Evolutionary conservation across 2,888 invertebrate species (phyloP), one percentile per base, ranked within the genome.

Genomic region (Nomada hirtipes): DNA sequence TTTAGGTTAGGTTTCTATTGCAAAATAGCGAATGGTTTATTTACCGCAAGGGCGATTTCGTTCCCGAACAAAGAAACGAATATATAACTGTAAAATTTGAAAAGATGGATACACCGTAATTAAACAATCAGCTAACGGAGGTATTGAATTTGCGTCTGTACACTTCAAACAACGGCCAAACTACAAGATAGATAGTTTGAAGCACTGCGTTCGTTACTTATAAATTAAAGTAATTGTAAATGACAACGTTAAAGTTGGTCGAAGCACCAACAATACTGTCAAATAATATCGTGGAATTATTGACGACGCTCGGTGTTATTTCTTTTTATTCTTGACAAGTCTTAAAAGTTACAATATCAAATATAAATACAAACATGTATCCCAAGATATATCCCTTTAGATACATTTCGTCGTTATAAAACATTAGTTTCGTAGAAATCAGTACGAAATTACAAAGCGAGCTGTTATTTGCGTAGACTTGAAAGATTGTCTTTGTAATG

Each of bases 401-500:
- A 83, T 80, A 85, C 84, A 81, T 70, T 78, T 72, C 72, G 76
- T 61, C 80, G 55, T 78, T 83, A 65, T 72, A 72, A 75, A 76
- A 83, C n/a, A 74, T 76, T 57, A 68, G 52, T 75, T 61, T 78
- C 42, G 70, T 77, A 71, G 64, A 80, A 71, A 60, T 79, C 61
- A 18, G 52, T 79, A 65, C 26, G 61, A 71, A 79, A 42, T 36
- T 52, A 71, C 59, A n/a, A 70, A 70, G 70, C 60, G 50, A 52
- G 29, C 50, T 60, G 50, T n/a, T 60, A 52, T 70, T 36, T 70
- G 60, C 20, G 29, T 70, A 90, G 89, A 91, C 82, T 89, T 86
- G 85, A 86, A 86, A 81, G 91, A 91, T 92, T 92, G 90, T 91
- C 91, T 88, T 89, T 85, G 85, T 88, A 90, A 88, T 86, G 87